Evolutionary conservation across 2,113 vertebrate genomes (phyloP).

Genomic region (Oreochromis niloticus): DNA sequence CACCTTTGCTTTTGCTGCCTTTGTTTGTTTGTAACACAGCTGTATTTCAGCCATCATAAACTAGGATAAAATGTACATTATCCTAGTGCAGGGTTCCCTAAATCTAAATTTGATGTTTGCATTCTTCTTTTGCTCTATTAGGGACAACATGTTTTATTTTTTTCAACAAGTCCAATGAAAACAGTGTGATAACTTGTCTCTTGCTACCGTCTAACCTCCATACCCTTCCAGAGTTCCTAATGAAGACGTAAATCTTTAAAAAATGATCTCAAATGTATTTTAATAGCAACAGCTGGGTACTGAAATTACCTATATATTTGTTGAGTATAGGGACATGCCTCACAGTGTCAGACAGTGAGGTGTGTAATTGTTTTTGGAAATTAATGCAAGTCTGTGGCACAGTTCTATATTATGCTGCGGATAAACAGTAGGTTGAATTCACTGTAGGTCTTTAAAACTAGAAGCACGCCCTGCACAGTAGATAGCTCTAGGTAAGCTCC

Average conservation of each 20-base stretch:
- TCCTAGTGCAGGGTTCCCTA: not conserved
- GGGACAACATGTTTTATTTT: not conserved
- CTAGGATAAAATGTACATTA: not conserved
- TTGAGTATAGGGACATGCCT: not conserved
- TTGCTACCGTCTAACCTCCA: not conserved
- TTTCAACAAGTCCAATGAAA: not conserved
- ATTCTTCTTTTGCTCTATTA: not conserved
- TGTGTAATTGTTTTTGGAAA: not conserved
- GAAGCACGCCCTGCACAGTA: not conserved
- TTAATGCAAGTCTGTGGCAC: not conserved
- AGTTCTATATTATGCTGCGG: not conserved
- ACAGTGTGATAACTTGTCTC: not conserved
- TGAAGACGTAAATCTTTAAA: not conserved
- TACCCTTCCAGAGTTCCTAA: not conserved
- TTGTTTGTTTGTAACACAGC: not conserved
- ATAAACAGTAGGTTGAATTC: not conserved
- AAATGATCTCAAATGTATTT: not conserved
- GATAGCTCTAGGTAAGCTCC: not conserved
- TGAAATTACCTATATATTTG: not conserved
- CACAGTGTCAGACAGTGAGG: not conserved
- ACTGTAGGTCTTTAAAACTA: not conserved
- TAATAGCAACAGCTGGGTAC: not conserved
- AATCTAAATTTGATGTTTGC: not conserved
- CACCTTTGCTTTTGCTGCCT: not conserved
- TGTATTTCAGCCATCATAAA: not conserved